Base-by-base conservation (phyloP, 2,113 vertebrate species). In the Geothlypis trichas region DNA sequence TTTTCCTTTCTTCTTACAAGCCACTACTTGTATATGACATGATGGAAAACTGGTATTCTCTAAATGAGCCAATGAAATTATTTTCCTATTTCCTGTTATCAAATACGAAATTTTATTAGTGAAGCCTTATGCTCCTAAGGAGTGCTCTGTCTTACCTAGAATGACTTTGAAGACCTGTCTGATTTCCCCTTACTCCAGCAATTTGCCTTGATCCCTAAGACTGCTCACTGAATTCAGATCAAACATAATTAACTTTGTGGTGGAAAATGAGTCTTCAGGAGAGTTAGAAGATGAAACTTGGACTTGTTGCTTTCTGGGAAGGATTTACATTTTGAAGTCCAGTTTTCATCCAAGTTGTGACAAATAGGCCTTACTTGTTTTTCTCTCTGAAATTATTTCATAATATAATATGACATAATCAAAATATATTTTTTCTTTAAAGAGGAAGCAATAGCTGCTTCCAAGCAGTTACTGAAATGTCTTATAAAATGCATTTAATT, bases 31-130 rank as follows among this genome's bases (percentile, higher is more conserved):
- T 84, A 19, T 42, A 74, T 49, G 27, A 84, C 79, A 92, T 92
- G 86, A 96, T 94, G 94, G 83, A 90, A 92, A 90, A 92, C 46
- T 83, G 52, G 10, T 59, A 95, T 90, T 92, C 65, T 95, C 51
- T 90, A 93, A 95, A 78, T 1, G 28, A 95, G 72, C 23, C 86
- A 95, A 95, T 96, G 76, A 92, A 91, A 92, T 96, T 95, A 96
- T 95, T 96, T 92, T 89, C 89, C 77, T 95, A 93, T 95, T 96
- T 97, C 95, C 95, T 97, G 91, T 83, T 89, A 86, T 95, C 93
- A 95, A 92, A 90, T 78, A 67, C 39, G 23, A 92, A 96, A 96
- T 95, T 71, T 89, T 95, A 95, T 96, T 95, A 95, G 61, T 89
- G 89, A 92, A 90, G 73, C 80, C 11, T 92, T 85, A 61, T 84